Evolutionary conservation across 53 echinoderm and acorn worm species (phyloP), one percentile per base, ranked within the genome.

Genomic region (Stichopus horrens): DNA sequence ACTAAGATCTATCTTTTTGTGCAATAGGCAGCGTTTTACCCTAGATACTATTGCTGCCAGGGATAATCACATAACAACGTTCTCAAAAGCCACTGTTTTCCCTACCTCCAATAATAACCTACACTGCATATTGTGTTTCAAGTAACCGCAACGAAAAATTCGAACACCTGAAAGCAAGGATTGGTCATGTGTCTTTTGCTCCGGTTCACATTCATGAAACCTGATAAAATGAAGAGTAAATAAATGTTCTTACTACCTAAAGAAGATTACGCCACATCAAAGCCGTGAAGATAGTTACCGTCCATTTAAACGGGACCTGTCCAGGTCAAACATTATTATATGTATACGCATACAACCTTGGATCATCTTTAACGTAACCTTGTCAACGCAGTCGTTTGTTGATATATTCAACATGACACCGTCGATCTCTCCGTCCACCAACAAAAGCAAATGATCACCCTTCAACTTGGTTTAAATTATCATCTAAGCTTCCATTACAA

Each of bases 371-470:
- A 37, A 63, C 63, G 63, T 63, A 63, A 63, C 63, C 63, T 63
- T 63, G 63, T 63, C 63, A 63, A 63, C 63, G 63, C 63, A 63
- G 16, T 16, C 63, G 63, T 79, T 79, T 79, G 79, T 79, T 79
- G 79, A 79, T 55, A 79, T 79, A 54, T 79, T 79, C 79, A 79
- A 79, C 79, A 79, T 53, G 79, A 79, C 54, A 79, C 54, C 51
- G 79, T 54, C 52, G 55, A 55, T 79, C 63, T 63, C 16, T 63
- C 37, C 63, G 63, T 16, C 63, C 11, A 16, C 63, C 10, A 63
- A 10, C 63, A 63, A 63, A 8, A 63, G 16, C 63, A 63, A 63
- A 63, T 63, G 37, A 37, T 63, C 11, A 63, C 63, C 63, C 63
- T 63, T 63, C 11, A 63, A 63, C 63, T 63, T 37, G 37, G 16